Percentiles rank a stretch among this genome's conserved stretches.
Evolutionary conservation across 2,888 invertebrate genomes (phyloP).

Genomic region (Archips xylosteana): DNA sequence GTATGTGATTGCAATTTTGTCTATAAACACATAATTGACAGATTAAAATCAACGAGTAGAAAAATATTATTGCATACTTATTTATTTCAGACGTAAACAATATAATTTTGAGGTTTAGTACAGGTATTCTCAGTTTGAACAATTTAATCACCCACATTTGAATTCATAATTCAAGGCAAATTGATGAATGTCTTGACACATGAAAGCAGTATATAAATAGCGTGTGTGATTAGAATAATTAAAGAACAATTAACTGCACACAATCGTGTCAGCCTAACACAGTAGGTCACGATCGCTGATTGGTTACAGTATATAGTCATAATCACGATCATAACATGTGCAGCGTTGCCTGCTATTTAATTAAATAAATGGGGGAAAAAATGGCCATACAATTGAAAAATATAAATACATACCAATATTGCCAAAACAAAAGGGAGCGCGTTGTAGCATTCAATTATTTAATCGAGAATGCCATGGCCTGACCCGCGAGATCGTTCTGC

Average conservation of each 20-base stretch:
- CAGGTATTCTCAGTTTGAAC: background rate
- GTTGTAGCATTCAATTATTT: slow-evolving; percentile 15
- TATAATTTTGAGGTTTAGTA: too few species aligned
- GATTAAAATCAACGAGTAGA: too few species aligned
- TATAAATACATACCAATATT: slow-evolving; percentile 3
- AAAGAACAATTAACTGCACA: slow-evolving; percentile 30
- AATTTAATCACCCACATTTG: background rate
- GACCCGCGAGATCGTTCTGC: slow-evolving; percentile 29
- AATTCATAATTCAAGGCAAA: slow-evolving; percentile 2
- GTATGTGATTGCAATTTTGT: too few species aligned
- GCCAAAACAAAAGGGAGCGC: slow-evolving; percentile 29
- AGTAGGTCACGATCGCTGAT: slow-evolving; percentile 24
- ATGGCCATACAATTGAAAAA: slow-evolving; percentile 9
- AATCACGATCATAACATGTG: background rate
- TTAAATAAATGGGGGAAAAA: slow-evolving; percentile 18
- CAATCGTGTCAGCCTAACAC: slow-evolving; percentile 28
- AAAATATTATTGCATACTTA: too few species aligned
- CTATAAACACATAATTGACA: too few species aligned
- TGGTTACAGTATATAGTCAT: slow-evolving; percentile 13
- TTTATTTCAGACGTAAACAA: too few species aligned
- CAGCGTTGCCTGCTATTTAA: background rate
- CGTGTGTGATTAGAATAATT: slow-evolving; percentile 25
- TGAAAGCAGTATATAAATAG: slow-evolving; percentile 16
- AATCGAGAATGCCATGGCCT: slow-evolving; percentile 41
- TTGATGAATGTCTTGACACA: slow-evolving; percentile 11